Base-by-base conservation (phyloP, 2,888 invertebrate species). In the Coleophora deauratella region DNA sequence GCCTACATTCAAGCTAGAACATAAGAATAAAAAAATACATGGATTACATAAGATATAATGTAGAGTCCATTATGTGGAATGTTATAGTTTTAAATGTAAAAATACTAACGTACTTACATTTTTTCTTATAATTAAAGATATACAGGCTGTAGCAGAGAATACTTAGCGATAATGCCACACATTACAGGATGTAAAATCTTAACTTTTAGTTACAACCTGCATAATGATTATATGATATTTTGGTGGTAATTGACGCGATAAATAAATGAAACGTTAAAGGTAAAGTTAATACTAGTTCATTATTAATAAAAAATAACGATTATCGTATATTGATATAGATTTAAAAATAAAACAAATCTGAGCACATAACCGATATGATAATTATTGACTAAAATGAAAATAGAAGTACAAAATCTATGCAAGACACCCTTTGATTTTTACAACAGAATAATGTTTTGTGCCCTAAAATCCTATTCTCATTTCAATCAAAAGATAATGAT, bases 391-490 rank as follows among this genome's bases (percentile, higher is more conserved):
- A 74, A 82, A 84, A 82, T 81, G 82, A 84, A 76, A 82, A 84
- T 82, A 84, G 82, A 84, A 84, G 72, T 71, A 53, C 46, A 46
- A 43, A 58, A 50, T 56, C 53, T 55, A 52, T 56, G 50, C 44
- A 42, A 31, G 13, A 45, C 47, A 55, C 53, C 44, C 41, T 41
- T 37, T 37, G 41, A 27, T 39, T 21, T 21, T 4, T 41, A 27
- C n/a, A 35, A 42, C 35, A n/a, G n/a, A 38, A 37, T 35, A 46
- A 49, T 51, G 54, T 52, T 68, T 66, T 68, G 64, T 66, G 66
- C 59, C 59, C 62, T 66, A 62, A 45, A 69, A 72, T 82, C 82
- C 82, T 84, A 82, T 84, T 84, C 64, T 77, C 81, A 80, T 80
- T 80, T 79, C 63, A 80, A 75, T 80, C 80, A 40, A 51, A 30